Percentiles rank a stretch among this genome's conserved stretches.
phyloP scores from a whole-genome alignment of 2,113 vertebrate species.

The Lamprotornis superbus region DNA sequence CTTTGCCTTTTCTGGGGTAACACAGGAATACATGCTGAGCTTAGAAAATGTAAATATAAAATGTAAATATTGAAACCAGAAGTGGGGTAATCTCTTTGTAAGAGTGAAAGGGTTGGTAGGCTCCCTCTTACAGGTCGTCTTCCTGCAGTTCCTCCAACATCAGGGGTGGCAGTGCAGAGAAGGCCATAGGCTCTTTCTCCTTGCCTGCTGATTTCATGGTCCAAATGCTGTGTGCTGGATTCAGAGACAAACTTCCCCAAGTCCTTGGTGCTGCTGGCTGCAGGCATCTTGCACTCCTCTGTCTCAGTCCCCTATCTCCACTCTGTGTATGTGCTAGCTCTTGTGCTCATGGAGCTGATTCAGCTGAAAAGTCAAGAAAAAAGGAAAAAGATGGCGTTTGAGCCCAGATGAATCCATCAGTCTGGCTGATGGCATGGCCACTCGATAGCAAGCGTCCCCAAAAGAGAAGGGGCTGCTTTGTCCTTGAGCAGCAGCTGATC shows the following conservation, averaged over 20 bases:
- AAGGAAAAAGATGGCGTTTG: neutral
- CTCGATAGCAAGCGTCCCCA: neutral
- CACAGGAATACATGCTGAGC: neutral
- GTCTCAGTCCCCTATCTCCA: neutral
- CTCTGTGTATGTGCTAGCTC: neutral
- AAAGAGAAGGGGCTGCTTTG: neutral
- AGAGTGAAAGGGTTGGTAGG: neutral
- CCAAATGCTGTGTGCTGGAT: fast-evolving
- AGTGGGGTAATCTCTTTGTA: neutral
- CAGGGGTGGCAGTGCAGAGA: neutral
- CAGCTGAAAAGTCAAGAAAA: neutral
- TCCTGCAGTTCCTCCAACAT: neutral
- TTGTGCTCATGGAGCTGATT: neutral
- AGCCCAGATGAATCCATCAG: neutral
- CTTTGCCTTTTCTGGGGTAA: neutral
- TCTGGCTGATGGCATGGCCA: fast-evolving
- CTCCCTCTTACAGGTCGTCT: neutral
- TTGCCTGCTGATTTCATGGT: neutral
- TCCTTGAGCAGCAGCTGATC: neutral
- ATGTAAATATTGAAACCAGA: neutral
- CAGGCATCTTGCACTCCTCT: neutral
- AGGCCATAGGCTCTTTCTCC: neutral
- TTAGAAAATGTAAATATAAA: neutral
- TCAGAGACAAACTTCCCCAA: neutral
- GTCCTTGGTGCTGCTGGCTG: neutral